Evolutionary conservation across 2,888 invertebrate genomes (phyloP), one percentile per base, ranked within the genome.

Genomic region (Strigamia transsilvanica): DNA sequence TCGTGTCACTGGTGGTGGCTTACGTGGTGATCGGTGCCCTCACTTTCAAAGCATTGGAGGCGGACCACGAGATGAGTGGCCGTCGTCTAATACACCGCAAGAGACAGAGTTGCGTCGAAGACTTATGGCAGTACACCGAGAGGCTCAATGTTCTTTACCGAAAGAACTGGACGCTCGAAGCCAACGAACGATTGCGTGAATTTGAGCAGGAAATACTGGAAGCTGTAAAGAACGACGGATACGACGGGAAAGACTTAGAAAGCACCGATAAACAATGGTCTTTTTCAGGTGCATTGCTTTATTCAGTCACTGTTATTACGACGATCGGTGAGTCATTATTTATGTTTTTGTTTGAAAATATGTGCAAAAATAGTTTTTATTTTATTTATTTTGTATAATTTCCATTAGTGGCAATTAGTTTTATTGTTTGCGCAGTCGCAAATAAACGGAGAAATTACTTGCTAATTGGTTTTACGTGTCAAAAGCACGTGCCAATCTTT

Each of bases 281-380:
- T 0, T 94, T 95, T 88, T 93, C 94, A 34, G 94, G 94, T 84
- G 93, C 95, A 2, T 88, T 96, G 27, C 91, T 96, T 79, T 96
- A 95, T 88, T 94, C 94, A 85, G 92, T 96, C 86, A 95, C 95
- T 66, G 91, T 95, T 86, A 94, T 95, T 87, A 96, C 95, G 84
- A 96, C 96, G 81, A 94, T 96, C 87, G 96, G 95, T 95, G 88
- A 91, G 91, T 87, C 12, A 79, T n/a, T n/a, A n/a, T n/a, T n/a
- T n/a, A n/a, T n/a, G n/a, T n/a, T n/a, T n/a, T n/a, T n/a, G n/a
- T n/a, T n/a, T n/a, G n/a, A n/a, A n/a, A n/a, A n/a, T n/a, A n/a
- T n/a, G n/a, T n/a, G 34, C 7, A 15, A 73, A 7, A 9, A 9
- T 73, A 18, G 5, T 73, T 73, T 7, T 18, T 73, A 9, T 73